Base-by-base conservation (phyloP, 2,797 vertebrate genomes). In the Salarias fasciatus region DNA sequence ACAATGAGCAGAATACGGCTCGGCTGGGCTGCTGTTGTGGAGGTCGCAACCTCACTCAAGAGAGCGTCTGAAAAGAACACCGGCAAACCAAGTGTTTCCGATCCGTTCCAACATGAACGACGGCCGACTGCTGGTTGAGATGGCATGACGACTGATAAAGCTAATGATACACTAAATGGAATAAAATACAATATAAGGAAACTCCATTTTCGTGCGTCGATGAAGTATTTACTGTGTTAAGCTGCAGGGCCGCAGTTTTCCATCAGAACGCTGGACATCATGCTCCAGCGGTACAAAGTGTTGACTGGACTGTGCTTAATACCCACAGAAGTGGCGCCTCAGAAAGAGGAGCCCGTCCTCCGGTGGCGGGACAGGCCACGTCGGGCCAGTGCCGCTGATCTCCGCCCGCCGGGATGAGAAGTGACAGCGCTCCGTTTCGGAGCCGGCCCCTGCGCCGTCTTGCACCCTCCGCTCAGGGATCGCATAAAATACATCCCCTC, bases 1-100 rank as follows among this genome's bases (percentile, higher is more conserved):
- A 88, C 80, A 79, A 75, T 82, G 77, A 79, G 46, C 55, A 79
- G 76, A 75, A 76, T 75, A 77, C 67, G 80, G 78, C 86, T 78
- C 41, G 47, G 71, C 71, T 33, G 40, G 41, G 68, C 68, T 77
- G 66, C 69, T 81, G 62, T 59, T 72, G 59, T 63, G 62, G 61
- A 75, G 59, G 78, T 85, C 72, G 67, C 44, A 70, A 42, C 37
- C 52, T 46, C 41, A 51, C 35, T 61, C 38, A 61, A 6, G 31
- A 63, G 38, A 35, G 31, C 45, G 45, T 57, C 57, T 75, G 48
- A 10, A 15, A 67, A 60, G 56, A 73, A 57, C 35, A 14, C 10
- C 38, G 51, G 53, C 9, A 63, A 62, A 36, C 51, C 70, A 51
- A 68, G 54, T 33, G 47, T 60, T 54, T 49, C 62, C 28, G 56